These are phyloP conservation scores for Labrus mixtus DNA, from an alignment of 2,113 vertebrate genomes.

Conservation along the genomic window DNA sequence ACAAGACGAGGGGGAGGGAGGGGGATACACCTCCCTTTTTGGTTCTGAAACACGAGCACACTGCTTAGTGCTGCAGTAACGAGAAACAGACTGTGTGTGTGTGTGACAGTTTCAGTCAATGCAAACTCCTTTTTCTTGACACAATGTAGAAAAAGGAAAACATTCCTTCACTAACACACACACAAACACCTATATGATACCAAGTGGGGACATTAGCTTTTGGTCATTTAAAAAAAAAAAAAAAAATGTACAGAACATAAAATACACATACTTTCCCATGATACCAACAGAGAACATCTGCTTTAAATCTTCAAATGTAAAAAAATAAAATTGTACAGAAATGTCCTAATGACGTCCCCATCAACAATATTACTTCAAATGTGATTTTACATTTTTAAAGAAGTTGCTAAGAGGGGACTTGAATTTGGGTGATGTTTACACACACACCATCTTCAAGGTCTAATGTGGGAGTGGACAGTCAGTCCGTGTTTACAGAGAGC, in stretches of 20 bases:
- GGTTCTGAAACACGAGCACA: constrained; percentile 58
- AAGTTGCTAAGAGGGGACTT: too few species aligned
- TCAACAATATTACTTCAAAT: too few species aligned
- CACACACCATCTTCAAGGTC: constrained; percentile 21
- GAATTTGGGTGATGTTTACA: neutral
- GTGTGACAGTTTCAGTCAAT: constrained; percentile 2
- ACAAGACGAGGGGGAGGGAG: constrained; percentile 28
- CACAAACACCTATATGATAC: neutral
- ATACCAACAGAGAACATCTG: too few species aligned
- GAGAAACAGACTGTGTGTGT: constrained; percentile 37
- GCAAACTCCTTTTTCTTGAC: constrained; percentile 5
- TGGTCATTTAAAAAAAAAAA: neutral
- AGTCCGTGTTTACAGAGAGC: constrained; percentile 29
- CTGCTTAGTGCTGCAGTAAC: constrained; percentile 70
- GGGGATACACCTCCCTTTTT: constrained; percentile 64
- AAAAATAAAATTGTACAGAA: too few species aligned
- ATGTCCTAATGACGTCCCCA: too few species aligned
- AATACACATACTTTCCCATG: neutral
- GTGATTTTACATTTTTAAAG: too few species aligned
- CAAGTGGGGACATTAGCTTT: too few species aligned
- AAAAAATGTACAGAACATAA: neutral
- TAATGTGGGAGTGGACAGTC: constrained; percentile 12
- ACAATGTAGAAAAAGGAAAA: constrained; percentile 22
- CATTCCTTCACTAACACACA: constrained; percentile 11
- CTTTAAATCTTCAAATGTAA: too few species aligned